Percentiles rank a stretch among this genome's conserved stretches.
phyloP scores from a whole-genome alignment of 2,888 invertebrate species.

The Villa cingulata region DNA sequence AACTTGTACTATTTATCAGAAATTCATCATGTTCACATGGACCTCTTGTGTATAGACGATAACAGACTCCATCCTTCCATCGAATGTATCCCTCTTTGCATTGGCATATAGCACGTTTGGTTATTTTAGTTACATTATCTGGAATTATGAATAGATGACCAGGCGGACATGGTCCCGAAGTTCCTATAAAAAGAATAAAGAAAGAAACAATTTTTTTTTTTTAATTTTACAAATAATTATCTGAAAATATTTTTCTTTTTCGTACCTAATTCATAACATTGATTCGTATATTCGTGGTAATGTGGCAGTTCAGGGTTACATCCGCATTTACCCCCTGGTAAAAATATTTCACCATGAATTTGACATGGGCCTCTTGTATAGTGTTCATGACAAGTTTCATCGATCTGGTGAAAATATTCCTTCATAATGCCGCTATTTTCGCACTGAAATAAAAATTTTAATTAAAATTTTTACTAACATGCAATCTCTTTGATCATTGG shows the following conservation, averaged over 20 bases:
- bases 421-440: conserved; percentile 38
- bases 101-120: conserved; percentile 43
- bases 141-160: conserved; percentile 57
- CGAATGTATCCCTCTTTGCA: conserved; percentile 56
- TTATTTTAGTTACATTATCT: conserved; percentile 22
- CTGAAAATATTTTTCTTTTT: conserved; percentile 11
- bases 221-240: not conserved
- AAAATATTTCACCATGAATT: conserved; percentile 58
- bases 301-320: conserved; percentile 60
- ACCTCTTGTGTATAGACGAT: conserved; percentile 64
- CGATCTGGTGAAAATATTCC: conserved; percentile 44
- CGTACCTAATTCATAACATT: conserved; percentile 70
- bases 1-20: conserved; percentile 53
- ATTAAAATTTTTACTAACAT: too few species aligned
- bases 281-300: conserved; percentile 51
- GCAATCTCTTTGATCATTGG: too few species aligned
- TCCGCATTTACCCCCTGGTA: conserved; percentile 59
- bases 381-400: conserved; percentile 64
- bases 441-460: conserved; percentile 36
- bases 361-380: conserved; percentile 69
- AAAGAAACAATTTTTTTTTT: not conserved
- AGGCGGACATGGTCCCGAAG: conserved; percentile 57
- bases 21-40: conserved; percentile 58
- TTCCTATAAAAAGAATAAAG: conserved; percentile 38
- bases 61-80: conserved; percentile 57